Evolutionary conservation across 2,888 invertebrate genomes (phyloP).

Genomic region (Oxyscelio sp.): DNA sequence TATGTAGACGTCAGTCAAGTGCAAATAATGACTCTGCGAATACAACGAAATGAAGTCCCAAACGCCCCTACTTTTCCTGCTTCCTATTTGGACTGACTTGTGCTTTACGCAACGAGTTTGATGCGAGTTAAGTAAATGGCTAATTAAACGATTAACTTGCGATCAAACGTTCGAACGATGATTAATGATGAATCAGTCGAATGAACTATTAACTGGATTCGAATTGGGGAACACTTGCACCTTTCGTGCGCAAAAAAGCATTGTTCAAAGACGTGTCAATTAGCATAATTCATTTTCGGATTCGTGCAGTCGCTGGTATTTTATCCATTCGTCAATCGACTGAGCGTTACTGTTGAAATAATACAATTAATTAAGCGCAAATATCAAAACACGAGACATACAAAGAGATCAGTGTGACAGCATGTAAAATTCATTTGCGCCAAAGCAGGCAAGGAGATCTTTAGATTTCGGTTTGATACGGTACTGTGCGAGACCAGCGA

Average conservation of each 20-base stretch:
- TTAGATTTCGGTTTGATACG: conserved; percentile 57
- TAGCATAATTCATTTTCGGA: conserved; percentile 7
- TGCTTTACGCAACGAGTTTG: conserved; percentile 73
- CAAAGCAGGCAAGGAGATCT: conserved; percentile 49
- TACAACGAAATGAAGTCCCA: conserved; percentile 65
- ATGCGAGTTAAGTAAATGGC: conserved; percentile 82
- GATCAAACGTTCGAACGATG: conserved; percentile 83
- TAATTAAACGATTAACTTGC: conserved; percentile 85
- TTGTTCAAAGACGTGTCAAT: neutral
- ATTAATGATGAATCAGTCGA: conserved; percentile 81
- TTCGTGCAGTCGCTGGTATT: neutral
- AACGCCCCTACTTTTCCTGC: conserved; percentile 69
- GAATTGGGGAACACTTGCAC: conserved; percentile 9
- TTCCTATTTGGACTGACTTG: conserved; percentile 78
- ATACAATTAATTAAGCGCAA: conserved; percentile 54
- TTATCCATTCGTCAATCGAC: conserved; percentile 31
- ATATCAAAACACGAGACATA: conserved; percentile 42
- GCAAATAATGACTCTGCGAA: conserved; percentile 82
- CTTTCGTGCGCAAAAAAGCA: neutral
- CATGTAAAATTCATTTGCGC: conserved; percentile 61
- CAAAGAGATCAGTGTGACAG: conserved; percentile 41
- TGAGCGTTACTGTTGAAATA: conserved; percentile 14
- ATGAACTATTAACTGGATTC: conserved; percentile 41
- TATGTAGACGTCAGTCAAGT: conserved; percentile 81
- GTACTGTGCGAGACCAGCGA: conserved; percentile 55